Evolutionary conservation across 2,797 vertebrate species (phyloP).

Genomic region (Lithobates sylvaticus): DNA sequence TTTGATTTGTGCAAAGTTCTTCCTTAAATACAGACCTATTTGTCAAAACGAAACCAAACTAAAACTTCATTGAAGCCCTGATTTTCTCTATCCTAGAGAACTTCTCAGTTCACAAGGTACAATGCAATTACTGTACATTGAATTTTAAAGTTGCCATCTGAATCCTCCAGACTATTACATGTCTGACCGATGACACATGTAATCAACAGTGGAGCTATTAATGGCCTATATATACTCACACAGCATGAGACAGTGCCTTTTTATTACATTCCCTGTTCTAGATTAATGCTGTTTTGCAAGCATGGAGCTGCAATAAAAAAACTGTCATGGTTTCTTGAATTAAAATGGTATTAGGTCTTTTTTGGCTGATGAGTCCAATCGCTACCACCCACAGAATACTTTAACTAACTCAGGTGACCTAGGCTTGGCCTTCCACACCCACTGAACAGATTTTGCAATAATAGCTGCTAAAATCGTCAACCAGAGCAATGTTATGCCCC

Average conservation of each 20-base stretch:
- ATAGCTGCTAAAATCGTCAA: conserved; percentile 59
- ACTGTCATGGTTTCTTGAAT: conserved; percentile 36
- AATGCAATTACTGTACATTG: conserved; percentile 1
- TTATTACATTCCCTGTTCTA: conserved; percentile 20
- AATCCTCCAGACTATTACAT: conserved; percentile 30
- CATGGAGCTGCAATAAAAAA: conserved; percentile 8
- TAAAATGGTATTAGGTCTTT: conserved; percentile 20
- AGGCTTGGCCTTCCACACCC: conserved; percentile 53
- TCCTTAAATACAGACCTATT: background rate
- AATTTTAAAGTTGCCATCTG: conserved; percentile 46
- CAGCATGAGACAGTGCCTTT: conserved; percentile 25
- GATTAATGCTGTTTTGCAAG: conserved; percentile 15
- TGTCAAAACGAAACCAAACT: background rate
- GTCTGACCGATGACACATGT: conserved; percentile 24
- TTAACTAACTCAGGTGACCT: conserved; percentile 39
- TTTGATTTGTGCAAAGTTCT: too few species aligned
- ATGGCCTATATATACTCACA: conserved; percentile 1
- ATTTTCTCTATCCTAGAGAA: background rate
- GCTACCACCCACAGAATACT: conserved; percentile 19
- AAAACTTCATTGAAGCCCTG: background rate
- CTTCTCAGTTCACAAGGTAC: conserved; percentile 12
- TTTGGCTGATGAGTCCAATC: conserved; percentile 27
- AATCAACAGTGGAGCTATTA: conserved; percentile 16
- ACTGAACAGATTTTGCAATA: conserved; percentile 54
- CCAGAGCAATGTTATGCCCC: conserved; percentile 56